Percentiles rank a stretch among this genome's conserved stretches.
phyloP scores from a whole-genome alignment of 2,888 invertebrate genomes.

The Lepidonotus clava region DNA sequence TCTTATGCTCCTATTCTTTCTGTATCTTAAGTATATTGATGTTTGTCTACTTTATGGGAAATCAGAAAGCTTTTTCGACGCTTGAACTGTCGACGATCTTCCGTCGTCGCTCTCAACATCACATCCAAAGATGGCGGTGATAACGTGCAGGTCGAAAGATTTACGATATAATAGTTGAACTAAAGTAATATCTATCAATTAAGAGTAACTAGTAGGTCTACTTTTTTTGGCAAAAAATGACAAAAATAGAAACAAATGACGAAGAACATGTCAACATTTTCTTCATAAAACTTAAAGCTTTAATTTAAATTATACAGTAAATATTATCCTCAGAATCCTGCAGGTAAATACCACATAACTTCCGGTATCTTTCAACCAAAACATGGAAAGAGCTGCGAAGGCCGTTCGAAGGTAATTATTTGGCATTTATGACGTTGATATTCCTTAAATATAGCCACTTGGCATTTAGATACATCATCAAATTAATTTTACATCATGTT shows the following conservation, averaged over 20 bases:
- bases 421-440: background rate
- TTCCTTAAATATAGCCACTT: background rate
- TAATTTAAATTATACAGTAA: background rate
- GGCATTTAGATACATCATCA: background rate
- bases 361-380: constrained; percentile 55
- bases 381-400: constrained; percentile 73
- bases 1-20: background rate
- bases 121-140: background rate
- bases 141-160: background rate
- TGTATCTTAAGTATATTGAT: background rate
- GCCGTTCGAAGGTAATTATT: constrained; percentile 70
- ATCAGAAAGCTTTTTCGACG: background rate
- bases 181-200: background rate
- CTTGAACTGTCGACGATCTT: background rate
- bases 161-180: background rate
- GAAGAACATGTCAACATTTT: too few species aligned
- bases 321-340: too few species aligned
- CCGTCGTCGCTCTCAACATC: too few species aligned
- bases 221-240: background rate
- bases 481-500: background rate
- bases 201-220: background rate
- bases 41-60: too few species aligned
- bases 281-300: too few species aligned
- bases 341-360: background rate
- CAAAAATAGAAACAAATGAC: background rate